Percentiles rank a stretch among this genome's conserved stretches.
phyloP scores from a whole-genome alignment of 2,888 invertebrate species.

The Pardosa pseudoannulata region DNA sequence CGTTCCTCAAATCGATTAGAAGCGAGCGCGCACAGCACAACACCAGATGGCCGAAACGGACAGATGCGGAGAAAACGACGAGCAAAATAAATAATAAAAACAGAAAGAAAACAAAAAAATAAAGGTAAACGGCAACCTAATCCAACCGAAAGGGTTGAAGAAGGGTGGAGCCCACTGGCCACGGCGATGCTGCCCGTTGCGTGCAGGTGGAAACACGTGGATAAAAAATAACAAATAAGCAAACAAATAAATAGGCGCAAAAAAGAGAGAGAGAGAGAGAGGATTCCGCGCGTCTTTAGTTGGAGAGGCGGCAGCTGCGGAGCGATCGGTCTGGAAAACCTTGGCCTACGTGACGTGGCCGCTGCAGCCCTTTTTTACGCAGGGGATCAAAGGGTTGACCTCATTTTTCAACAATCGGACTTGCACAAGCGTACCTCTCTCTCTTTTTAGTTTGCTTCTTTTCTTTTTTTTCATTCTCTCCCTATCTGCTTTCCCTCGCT shows the following conservation, averaged over 20 bases:
- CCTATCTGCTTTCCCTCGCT: not conserved
- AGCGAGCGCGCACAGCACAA: not conserved
- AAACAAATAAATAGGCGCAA: slow-evolving; percentile 9
- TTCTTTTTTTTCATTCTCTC: slow-evolving; percentile 18
- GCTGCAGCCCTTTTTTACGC: slow-evolving; percentile 7
- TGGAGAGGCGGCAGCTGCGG: slow-evolving; percentile 46
- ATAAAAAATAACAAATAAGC: slow-evolving; percentile 20
- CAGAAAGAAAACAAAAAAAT: no score
- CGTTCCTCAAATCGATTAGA: slow-evolving; percentile 18
- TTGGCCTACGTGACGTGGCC: slow-evolving; percentile 63
- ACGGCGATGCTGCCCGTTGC: slow-evolving; percentile 41
- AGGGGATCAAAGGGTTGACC: slow-evolving; percentile 70
- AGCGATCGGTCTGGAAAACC: slow-evolving; percentile 57
- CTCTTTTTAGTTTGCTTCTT: not conserved
- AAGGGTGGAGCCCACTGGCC: slow-evolving; percentile 25
- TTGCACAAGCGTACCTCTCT: slow-evolving; percentile 6
- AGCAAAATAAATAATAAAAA: not conserved
- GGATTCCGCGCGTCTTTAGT: slow-evolving; percentile 45
- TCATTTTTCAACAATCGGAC: slow-evolving; percentile 69
- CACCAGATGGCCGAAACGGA: slow-evolving; percentile 60
- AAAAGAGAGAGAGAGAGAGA: slow-evolving; percentile 20
- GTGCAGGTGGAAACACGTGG: slow-evolving; percentile 60
- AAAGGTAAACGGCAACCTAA: not conserved
- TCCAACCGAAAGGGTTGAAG: slow-evolving; percentile 25
- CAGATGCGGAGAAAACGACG: slow-evolving; percentile 45